Conservation (phyloP, 2,113 vertebrate genomes). For the Tragelaphus strepsiceros region DNA sequence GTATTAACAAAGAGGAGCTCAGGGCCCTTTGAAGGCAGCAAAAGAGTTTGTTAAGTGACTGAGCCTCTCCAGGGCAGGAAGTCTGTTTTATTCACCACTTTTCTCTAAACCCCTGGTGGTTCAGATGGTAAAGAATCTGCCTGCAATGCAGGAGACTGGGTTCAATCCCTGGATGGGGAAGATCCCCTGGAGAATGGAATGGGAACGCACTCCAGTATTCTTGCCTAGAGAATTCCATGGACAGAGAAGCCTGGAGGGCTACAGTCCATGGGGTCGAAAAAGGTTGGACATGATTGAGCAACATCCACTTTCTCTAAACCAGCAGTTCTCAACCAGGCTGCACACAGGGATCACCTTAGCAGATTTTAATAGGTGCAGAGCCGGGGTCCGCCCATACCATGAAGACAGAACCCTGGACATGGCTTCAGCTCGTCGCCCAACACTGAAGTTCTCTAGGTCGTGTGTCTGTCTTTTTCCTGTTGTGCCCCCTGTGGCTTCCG, state of each 20-base stretch:
- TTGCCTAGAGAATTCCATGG: background rate
- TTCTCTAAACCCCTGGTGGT: background rate
- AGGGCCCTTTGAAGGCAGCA: background rate
- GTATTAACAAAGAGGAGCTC: background rate
- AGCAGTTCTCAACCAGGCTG: background rate
- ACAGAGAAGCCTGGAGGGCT: background rate
- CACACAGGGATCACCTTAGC: background rate
- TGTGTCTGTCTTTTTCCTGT: background rate
- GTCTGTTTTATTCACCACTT: background rate
- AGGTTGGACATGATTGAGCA: background rate
- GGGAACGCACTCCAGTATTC: background rate
- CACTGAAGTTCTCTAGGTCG: background rate
- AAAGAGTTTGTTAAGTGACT: background rate
- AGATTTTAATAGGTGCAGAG: too few relatives aligned
- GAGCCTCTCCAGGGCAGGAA: background rate
- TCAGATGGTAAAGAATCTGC: background rate
- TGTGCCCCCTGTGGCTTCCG: background rate
- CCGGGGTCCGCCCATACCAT: rapidly evolving
- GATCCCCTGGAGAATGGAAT: background rate
- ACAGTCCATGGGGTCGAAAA: background rate
- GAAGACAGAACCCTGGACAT: background rate
- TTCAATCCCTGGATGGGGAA: background rate
- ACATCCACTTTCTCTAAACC: background rate
- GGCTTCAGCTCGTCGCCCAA: background rate
- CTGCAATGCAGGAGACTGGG: background rate